A percentile compares a stretch with the other conserved stretches of the same genome.
Conservation (phyloP, 2,797 vertebrate species). For the Atherinosoma microstoma region DNA sequence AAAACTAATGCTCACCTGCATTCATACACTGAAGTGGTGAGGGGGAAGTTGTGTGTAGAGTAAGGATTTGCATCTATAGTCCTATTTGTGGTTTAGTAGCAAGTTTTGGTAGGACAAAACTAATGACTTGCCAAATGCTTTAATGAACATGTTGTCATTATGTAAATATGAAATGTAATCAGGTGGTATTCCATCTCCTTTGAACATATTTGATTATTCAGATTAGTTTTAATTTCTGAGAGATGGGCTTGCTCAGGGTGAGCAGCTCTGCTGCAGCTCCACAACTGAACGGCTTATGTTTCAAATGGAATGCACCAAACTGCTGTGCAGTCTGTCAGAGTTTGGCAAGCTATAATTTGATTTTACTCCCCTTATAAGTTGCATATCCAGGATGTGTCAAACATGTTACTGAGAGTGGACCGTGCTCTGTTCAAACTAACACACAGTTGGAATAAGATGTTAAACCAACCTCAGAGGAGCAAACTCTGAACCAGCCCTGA, state of each 20-base stretch:
- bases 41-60: not conserved
- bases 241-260: not conserved
- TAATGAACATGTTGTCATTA: not conserved
- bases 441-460: conserved; percentile 5
- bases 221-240: not conserved
- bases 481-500: conserved; percentile 16
- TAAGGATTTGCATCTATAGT: not conserved
- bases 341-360: conserved; percentile 55
- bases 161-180: not conserved
- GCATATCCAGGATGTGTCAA: conserved; percentile 45
- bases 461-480: conserved; percentile 5
- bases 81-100: not conserved
- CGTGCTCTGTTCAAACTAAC: conserved; percentile 18
- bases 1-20: not conserved
- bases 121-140: not conserved
- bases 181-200: not conserved
- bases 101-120: not conserved
- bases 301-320: conserved; percentile 55
- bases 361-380: conserved; percentile 39
- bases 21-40: not conserved
- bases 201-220: not conserved
- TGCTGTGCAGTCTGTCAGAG: conserved; percentile 58
- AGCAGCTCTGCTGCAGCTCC: conserved; percentile 12
- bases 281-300: conserved; percentile 32
- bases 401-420: conserved; percentile 27